phyloP scores from a whole-genome alignment of 1,140 invertebrate species.

The honey bee (Apis mellifera) region DNA sequence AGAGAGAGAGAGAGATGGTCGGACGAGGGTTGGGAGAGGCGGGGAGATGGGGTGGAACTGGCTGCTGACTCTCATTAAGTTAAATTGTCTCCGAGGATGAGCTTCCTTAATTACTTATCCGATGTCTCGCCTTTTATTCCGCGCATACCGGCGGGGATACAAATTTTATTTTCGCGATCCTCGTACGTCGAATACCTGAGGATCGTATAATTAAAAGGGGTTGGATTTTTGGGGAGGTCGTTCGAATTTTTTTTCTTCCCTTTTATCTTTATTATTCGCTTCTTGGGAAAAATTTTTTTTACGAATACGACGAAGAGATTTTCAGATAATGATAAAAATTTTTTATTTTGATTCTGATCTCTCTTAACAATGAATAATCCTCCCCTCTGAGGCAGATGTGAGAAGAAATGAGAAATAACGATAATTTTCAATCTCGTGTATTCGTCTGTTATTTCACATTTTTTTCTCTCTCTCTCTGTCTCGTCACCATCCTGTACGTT shows the following conservation, averaged over 20 bases:
- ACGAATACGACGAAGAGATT: no score
- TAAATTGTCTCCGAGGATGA: constrained; percentile 79
- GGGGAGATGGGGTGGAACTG: constrained; percentile 64
- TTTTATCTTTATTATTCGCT: no score
- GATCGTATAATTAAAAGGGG: neutral
- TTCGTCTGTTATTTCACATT: no score
- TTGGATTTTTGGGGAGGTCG: neutral
- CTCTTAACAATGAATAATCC: no score
- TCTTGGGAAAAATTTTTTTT: neutral
- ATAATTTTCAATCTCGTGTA: no score
- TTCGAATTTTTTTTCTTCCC: neutral
- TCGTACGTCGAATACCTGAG: constrained; percentile 17
- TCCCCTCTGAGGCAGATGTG: no score
- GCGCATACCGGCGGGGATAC: constrained; percentile 24
- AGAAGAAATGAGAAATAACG: no score
- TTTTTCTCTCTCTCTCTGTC: neutral
- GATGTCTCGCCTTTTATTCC: constrained; percentile 40
- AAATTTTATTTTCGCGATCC: constrained; percentile 32
- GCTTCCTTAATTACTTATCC: constrained; percentile 77
- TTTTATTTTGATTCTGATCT: no score
- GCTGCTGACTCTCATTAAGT: constrained; percentile 76
- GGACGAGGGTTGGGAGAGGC: constrained; percentile 14
- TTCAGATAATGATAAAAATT: no score
- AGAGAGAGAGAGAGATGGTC: neutral
- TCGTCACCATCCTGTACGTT: no score